phyloP scores from a whole-genome alignment of 2,113 vertebrate species.

The Heliornis fulica region DNA sequence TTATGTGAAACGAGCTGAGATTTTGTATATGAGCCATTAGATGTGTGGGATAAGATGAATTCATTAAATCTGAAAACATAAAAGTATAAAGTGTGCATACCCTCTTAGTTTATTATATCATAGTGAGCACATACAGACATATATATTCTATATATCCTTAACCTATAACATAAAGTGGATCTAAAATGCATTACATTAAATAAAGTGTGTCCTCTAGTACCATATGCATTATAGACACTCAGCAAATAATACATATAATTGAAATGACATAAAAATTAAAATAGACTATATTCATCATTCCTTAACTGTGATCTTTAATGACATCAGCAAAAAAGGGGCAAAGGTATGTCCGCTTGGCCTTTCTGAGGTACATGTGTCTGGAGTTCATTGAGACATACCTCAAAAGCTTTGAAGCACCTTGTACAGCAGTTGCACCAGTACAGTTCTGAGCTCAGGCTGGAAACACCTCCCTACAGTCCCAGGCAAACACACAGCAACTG shows the following conservation, averaged over 20 bases:
- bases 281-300: not conserved
- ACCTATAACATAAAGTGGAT: not conserved
- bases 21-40: conserved; percentile 26
- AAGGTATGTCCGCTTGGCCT: not conserved
- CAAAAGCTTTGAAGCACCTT: not conserved
- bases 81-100: not conserved
- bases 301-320: not conserved
- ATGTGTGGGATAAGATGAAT: not conserved
- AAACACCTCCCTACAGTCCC: not conserved
- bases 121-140: not conserved
- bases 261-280: conserved; percentile 15
- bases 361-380: not conserved
- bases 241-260: conserved; percentile 15
- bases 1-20: not conserved
- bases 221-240: not conserved
- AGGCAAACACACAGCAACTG: not conserved
- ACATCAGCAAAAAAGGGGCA: not conserved
- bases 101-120: not conserved
- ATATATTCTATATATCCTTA: not conserved
- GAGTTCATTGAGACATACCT: not conserved
- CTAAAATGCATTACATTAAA: conserved; percentile 26
- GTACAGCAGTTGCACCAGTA: not conserved
- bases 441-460: not conserved
- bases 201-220: not conserved
- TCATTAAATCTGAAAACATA: conserved; percentile 36